A percentile compares a stretch with the other conserved stretches of the same genome.
These are phyloP conservation scores for Lepus townsendii DNA, from an alignment of 2,797 vertebrate species.

Conservation along the genomic window DNA sequence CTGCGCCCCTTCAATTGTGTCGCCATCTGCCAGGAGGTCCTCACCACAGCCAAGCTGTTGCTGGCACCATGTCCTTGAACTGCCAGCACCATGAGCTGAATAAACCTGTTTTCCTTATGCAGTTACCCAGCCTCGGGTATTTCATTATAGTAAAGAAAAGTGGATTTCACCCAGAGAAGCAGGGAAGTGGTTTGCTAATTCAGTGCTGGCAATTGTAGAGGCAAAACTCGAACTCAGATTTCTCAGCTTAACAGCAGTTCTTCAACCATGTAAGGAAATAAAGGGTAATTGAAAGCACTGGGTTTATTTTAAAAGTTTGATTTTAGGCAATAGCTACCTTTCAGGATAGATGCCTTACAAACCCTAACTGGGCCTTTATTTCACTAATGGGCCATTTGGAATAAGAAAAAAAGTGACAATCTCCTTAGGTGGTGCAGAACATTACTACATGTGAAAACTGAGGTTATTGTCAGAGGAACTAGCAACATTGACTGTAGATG, in stretches of 20 bases:
- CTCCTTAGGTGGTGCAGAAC: constrained; percentile 61
- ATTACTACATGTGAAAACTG: constrained; percentile 61
- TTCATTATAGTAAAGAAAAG: too few relatives aligned
- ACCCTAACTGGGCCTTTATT: constrained; percentile 65
- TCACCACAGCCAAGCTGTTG: too few relatives aligned
- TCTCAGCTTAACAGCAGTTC: background rate
- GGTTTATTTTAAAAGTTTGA: constrained; percentile 46
- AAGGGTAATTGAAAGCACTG: constrained; percentile 41
- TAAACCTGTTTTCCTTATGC: too few relatives aligned
- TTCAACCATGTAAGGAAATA: background rate
- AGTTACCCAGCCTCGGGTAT: too few relatives aligned
- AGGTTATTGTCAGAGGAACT: constrained; percentile 50
- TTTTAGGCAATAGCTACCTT: constrained; percentile 21
- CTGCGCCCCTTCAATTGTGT: too few relatives aligned
- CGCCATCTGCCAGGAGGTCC: too few relatives aligned
- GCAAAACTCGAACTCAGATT: background rate
- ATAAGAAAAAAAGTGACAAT: constrained; percentile 25
- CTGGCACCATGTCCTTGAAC: too few relatives aligned
- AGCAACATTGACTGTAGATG: constrained; percentile 46
- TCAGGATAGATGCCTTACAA: background rate
- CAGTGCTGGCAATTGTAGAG: background rate
- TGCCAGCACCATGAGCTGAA: too few relatives aligned
- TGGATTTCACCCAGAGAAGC: background rate
- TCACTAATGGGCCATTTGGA: constrained; percentile 64
- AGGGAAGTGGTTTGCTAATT: fast-evolving